These are phyloP conservation scores for Gymnocheta viridis DNA, from an alignment of 2,888 invertebrate genomes.

Conservation along the genomic window DNA sequence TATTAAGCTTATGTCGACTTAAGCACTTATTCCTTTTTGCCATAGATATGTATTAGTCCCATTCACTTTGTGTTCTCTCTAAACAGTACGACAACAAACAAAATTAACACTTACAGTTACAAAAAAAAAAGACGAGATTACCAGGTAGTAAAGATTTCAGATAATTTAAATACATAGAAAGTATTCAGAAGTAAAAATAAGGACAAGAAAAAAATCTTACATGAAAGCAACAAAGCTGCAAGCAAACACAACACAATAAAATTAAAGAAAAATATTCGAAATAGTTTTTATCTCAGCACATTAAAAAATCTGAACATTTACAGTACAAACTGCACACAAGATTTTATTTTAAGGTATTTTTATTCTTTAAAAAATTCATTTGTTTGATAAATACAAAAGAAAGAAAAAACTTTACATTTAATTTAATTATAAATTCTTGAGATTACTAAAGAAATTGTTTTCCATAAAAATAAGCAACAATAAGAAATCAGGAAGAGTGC, in stretches of 20 bases:
- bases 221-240: background rate
- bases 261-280: background rate
- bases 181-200: background rate
- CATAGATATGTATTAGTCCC: too few relatives aligned
- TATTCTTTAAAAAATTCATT: background rate
- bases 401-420: background rate
- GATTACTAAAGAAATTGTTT: background rate
- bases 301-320: background rate
- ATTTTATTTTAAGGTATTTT: background rate
- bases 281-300: background rate
- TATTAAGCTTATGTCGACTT: too few relatives aligned
- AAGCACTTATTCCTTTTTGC: too few relatives aligned
- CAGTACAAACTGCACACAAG: background rate
- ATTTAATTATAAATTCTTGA: conserved; percentile 22
- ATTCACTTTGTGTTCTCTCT: background rate
- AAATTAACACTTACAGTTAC: background rate
- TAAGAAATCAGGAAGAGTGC: background rate
- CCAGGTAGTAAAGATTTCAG: background rate
- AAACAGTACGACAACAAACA: background rate
- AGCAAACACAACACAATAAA: background rate
- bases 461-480: background rate
- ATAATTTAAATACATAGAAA: conserved; percentile 1
- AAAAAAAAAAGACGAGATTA: background rate
- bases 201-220: background rate
- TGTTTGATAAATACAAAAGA: background rate